These are phyloP conservation scores for zebrafish (Danio rerio) DNA, from an alignment of 2,113 vertebrate species.

Conservation along the genomic window DNA sequence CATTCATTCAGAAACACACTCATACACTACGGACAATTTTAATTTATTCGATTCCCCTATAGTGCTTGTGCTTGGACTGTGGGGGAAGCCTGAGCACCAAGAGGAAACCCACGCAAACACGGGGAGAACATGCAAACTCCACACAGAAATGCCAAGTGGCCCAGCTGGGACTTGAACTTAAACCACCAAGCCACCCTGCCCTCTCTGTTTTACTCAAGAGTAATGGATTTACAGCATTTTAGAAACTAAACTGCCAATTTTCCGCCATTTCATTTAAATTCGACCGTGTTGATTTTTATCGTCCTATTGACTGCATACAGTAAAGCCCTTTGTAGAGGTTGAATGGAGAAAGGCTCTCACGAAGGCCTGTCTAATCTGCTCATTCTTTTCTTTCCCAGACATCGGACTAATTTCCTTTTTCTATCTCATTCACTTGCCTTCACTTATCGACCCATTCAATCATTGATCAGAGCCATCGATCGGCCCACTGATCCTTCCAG, in stretches of 20 bases:
- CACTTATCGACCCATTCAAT: constrained; percentile 76
- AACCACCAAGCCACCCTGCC: too few relatives aligned
- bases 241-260: background rate
- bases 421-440: constrained; percentile 67
- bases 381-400: constrained; percentile 56
- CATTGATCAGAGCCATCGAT: constrained; percentile 77
- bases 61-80: too few relatives aligned
- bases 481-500: constrained; percentile 74
- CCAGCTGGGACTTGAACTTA: too few relatives aligned
- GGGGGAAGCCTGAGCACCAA: too few relatives aligned
- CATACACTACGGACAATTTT: too few relatives aligned
- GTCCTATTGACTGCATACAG: background rate
- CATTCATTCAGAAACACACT: too few relatives aligned
- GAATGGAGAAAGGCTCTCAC: constrained; percentile 37
- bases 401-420: constrained; percentile 55
- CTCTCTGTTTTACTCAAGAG: too few relatives aligned
- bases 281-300: background rate
- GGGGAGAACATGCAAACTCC: too few relatives aligned
- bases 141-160: too few relatives aligned
- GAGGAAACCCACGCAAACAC: too few relatives aligned
- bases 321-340: background rate
- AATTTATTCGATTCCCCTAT: too few relatives aligned
- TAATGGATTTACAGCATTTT: background rate
- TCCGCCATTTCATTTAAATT: background rate
- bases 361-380: constrained; percentile 69